phyloP scores from a whole-genome alignment of 2,113 vertebrate genomes.

The Syngnathus typhle region DNA sequence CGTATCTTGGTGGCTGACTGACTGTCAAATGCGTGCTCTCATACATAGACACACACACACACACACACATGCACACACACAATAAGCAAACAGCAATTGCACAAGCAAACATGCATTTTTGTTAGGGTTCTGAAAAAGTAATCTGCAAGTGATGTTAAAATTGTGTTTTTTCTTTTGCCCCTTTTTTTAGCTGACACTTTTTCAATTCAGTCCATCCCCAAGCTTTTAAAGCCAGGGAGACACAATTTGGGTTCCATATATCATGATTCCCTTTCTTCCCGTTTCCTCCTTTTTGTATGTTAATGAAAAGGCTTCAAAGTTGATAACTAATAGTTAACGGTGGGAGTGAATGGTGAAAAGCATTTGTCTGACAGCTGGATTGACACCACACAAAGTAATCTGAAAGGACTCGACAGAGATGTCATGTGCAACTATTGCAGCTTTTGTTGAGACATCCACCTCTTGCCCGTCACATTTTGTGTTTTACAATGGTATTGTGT shows the following conservation, averaged over 20 bases:
- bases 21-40: slow-evolving; percentile 37
- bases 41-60: slow-evolving; percentile 17
- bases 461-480: slow-evolving; percentile 1
- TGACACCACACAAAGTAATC: slow-evolving; percentile 29
- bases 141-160: slow-evolving; percentile 43
- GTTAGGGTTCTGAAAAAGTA: slow-evolving; percentile 51
- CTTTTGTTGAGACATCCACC: slow-evolving; percentile 21
- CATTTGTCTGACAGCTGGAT: slow-evolving; percentile 20
- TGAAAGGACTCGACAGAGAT: slow-evolving; percentile 21
- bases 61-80: slow-evolving; percentile 12
- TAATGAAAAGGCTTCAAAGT: slow-evolving; percentile 33
- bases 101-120: slow-evolving; percentile 15
- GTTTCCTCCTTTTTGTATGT: slow-evolving; percentile 15
- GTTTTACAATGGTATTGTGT: slow-evolving; percentile 24
- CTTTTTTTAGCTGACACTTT: slow-evolving; percentile 27
- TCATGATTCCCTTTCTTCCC: slow-evolving; percentile 5
- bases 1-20: slow-evolving; percentile 66
- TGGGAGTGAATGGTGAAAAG: slow-evolving; percentile 17
- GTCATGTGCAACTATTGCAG: slow-evolving; percentile 23
- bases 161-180: slow-evolving; percentile 46
- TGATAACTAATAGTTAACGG: slow-evolving; percentile 22
- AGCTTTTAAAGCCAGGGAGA: slow-evolving; percentile 31
- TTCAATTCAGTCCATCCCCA: slow-evolving; percentile 27
- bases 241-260: slow-evolving; percentile 36
- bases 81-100: neutral